phyloP scores from a whole-genome alignment of 2,888 invertebrate species.

The Ferdinandea cuprea region DNA sequence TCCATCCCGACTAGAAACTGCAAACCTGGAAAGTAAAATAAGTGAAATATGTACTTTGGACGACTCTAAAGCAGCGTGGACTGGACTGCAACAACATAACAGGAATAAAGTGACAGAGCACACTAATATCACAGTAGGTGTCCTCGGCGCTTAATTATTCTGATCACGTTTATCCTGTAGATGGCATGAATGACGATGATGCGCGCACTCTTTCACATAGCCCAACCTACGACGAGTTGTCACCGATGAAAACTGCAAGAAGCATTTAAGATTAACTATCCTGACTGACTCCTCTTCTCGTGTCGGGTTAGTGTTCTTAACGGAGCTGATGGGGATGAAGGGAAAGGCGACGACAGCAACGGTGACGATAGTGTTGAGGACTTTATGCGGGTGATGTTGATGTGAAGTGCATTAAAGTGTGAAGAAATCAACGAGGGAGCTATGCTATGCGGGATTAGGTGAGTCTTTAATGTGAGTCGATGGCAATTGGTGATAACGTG shows the following conservation, averaged over 20 bases:
- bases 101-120: conserved; percentile 5
- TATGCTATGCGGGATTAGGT: conserved; percentile 34
- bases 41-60: conserved; percentile 28
- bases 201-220: conserved; percentile 18
- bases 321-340: conserved; percentile 25
- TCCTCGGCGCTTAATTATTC: conserved; percentile 50
- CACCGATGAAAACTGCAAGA: conserved; percentile 40
- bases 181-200: conserved; percentile 62
- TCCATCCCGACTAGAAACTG: background rate
- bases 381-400: conserved; percentile 10
- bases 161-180: conserved; percentile 46
- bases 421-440: conserved; percentile 1
- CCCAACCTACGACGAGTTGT: conserved; percentile 2
- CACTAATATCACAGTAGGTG: conserved; percentile 44
- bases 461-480: conserved; percentile 44
- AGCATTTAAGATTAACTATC: conserved; percentile 50
- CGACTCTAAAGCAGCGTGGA: conserved; percentile 7
- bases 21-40: conserved; percentile 27
- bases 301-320: conserved; percentile 32
- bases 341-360: conserved; percentile 4
- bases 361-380: conserved; percentile 35
- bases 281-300: conserved; percentile 37
- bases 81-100: background rate
- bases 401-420: conserved; percentile 41
- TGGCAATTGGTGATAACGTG: conserved; percentile 48